A percentile compares a stretch with the other conserved stretches of the same genome.
phyloP scores from a whole-genome alignment of 2,113 vertebrate species.

The Paratilapia polleni region DNA sequence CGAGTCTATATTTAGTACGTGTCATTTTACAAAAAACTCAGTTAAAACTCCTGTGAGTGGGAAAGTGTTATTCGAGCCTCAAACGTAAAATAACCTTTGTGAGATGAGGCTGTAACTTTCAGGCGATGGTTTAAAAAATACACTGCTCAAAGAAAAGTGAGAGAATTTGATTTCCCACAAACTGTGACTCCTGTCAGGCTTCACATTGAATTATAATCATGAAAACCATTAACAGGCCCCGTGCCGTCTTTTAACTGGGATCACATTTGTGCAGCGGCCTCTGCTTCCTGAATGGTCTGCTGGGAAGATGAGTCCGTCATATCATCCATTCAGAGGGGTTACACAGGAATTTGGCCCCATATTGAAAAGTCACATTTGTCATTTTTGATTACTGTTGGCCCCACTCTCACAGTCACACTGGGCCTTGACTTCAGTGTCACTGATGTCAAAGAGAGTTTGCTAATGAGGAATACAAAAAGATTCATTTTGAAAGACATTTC shows the following conservation, averaged over 20 bases:
- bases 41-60: neutral
- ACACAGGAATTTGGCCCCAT: constrained; percentile 15
- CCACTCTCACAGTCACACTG: constrained; percentile 23
- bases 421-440: constrained; percentile 59
- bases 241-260: constrained; percentile 28
- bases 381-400: constrained; percentile 41
- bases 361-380: constrained; percentile 24
- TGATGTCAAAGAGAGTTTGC: constrained; percentile 50
- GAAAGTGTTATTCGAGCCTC: neutral
- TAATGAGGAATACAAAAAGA: constrained; percentile 64
- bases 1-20: neutral
- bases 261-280: constrained; percentile 20
- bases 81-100: too few species aligned
- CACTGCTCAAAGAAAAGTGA: neutral
- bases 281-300: constrained; percentile 8
- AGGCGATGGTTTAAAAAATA: neutral
- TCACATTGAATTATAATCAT: constrained; percentile 9
- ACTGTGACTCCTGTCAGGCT: neutral
- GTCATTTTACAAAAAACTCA: neutral
- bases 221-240: constrained; percentile 5
- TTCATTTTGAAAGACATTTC: constrained; percentile 38
- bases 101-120: neutral
- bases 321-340: constrained; percentile 25
- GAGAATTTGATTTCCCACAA: neutral
- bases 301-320: neutral